Evolutionary conservation across 2,888 invertebrate genomes (phyloP).

Genomic region (Eucriotettix oculatus): DNA sequence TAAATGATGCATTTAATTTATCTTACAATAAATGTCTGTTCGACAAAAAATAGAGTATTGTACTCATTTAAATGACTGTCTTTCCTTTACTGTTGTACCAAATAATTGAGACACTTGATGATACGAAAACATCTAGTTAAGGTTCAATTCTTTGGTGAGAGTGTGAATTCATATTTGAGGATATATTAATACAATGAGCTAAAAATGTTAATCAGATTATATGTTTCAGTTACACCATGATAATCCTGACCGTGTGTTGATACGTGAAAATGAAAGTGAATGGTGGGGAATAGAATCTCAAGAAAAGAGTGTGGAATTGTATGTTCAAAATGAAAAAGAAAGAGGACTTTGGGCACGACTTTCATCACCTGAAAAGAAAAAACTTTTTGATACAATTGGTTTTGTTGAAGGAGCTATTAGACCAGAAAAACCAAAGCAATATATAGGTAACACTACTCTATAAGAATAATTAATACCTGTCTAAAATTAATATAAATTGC

Average conservation of each 20-base stretch:
- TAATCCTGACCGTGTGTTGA: constrained; percentile 22
- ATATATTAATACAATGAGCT: neutral
- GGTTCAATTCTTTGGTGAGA: no score
- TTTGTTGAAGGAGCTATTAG: constrained; percentile 30
- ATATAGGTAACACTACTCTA: constrained; percentile 31
- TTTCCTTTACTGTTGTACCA: no score
- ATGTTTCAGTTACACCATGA: constrained; percentile 21
- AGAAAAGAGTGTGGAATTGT: constrained; percentile 20
- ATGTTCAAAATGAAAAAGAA: constrained; percentile 35
- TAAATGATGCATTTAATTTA: no score
- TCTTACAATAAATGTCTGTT: no score
- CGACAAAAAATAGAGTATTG: no score
- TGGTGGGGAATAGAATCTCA: constrained; percentile 31
- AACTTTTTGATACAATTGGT: constrained; percentile 43
- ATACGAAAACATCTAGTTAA: no score
- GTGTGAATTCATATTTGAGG: neutral
- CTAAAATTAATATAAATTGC: no score
- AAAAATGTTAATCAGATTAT: neutral
- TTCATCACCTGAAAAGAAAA: constrained; percentile 42
- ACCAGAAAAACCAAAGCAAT: constrained; percentile 36
- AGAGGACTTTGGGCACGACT: constrained; percentile 41
- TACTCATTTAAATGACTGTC: no score
- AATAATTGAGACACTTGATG: no score
- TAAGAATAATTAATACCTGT: neutral
- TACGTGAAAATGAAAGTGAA: constrained; percentile 28